Evolutionary conservation across 2,888 invertebrate species (phyloP), one percentile per base, ranked within the genome.

Genomic region (Euphydryas editha): DNA sequence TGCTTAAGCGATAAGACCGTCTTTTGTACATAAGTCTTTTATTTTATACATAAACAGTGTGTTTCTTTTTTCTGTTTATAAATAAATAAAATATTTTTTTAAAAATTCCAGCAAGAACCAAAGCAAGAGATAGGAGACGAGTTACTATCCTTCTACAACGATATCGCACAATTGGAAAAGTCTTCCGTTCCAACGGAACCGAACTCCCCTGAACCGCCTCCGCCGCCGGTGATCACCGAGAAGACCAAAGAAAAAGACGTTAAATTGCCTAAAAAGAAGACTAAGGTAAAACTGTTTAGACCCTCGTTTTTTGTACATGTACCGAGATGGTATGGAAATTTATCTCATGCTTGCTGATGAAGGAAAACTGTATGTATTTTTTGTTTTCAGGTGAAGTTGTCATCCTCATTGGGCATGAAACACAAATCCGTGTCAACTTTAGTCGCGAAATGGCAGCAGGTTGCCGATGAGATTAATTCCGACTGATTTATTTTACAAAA

Each of bases 381-480:
- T 30, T 54, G 57, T 64, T 83, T 81, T 0, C 85, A 91, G 92
- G 87, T 92, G 8, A 92, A 90, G 73, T 85, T 92, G 71, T 90
- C 91, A 0, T 73, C 88, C 0, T 87, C 89, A 0, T 82, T 92
- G 65, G 90, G 92, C 0, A 77, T 95, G 80, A 95, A 95, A 79
- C 94, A 95, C 80, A 95, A 94, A 77, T 93, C 94, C 0, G 94
- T 95, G 1, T 94, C 95, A 1, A 94, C 82, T 13, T 82, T 95
- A 72, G 95, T 95, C 0, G 94, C 94, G 15, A 95, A 95, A 75
- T 95, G 95, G 95, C 94, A 95, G 75, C 94, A 95, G 75, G 94
- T 95, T 1, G 94, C 95, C 0, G 92, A 90, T 2, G 90, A 92
- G 65, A 90, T 90, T 18, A 73, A 86, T 70, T 90, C 90, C 0